Percentiles rank a stretch among this genome's conserved stretches.
phyloP scores from a whole-genome alignment of 2,113 vertebrate species.

The Phasianus colchicus region DNA sequence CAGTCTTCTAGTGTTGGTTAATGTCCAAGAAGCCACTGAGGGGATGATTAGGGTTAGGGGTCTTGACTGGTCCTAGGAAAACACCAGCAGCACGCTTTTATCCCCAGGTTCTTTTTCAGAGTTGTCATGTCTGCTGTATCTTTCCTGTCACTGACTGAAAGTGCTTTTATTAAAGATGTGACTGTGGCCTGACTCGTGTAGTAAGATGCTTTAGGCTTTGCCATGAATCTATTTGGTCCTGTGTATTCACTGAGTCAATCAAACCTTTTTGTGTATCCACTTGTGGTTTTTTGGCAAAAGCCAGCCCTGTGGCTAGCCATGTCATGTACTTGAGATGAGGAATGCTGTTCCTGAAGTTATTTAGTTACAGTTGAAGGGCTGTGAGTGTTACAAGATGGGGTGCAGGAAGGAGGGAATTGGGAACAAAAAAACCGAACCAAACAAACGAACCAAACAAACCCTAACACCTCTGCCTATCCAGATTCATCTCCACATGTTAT shows the following conservation, averaged over 20 bases:
- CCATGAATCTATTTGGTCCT: not conserved
- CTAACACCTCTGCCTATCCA: not conserved
- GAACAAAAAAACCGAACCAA: not conserved
- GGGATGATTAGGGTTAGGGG: not conserved
- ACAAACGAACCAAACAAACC: not conserved
- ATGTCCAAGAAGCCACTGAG: not conserved
- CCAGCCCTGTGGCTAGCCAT: not conserved
- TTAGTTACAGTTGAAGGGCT: not conserved
- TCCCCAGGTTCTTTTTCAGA: not conserved
- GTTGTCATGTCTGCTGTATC: slow-evolving; percentile 31
- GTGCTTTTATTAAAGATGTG: slow-evolving; percentile 68
- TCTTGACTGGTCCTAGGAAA: not conserved
- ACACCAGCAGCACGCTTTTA: slow-evolving; percentile 31
- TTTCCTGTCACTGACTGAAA: slow-evolving; percentile 44
- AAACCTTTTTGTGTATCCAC: not conserved
- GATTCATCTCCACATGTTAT: not conserved
- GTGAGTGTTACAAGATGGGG: not conserved
- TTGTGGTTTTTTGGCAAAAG: not conserved
- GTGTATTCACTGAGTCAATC: not conserved
- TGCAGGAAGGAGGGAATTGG: not conserved
- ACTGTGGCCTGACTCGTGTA: slow-evolving; percentile 31
- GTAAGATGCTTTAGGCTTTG: not conserved
- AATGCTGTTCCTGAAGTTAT: not conserved
- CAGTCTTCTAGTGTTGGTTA: not conserved
- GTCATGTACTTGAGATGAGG: not conserved